Evolutionary conservation across 1,140 invertebrate species (phyloP), one percentile per base, ranked within the genome.

Genomic region (Macrobrachium rosenbergii): DNA sequence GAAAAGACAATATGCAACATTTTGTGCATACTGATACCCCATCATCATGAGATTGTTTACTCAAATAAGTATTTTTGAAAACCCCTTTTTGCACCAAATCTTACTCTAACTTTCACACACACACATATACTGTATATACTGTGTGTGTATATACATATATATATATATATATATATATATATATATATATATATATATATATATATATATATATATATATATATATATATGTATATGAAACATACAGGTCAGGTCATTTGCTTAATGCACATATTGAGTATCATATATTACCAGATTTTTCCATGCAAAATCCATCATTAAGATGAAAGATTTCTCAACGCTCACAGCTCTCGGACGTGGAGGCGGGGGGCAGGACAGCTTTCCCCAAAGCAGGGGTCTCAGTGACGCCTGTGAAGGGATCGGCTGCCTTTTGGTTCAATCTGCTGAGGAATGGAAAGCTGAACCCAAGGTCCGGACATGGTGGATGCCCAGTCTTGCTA

Each of bases 401-500:
- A 43, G 91, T 99, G 37, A 96, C 95, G 94, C 98, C 98, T 0
- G 95, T 94, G 91, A 98, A 98, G 92, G 96, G 97, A 16, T 94
- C 96, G 58, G 98, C 98, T 59, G 97, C 96, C 12, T 98, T 98
- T 92, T 99, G 98, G 98, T 95, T 96, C 91, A 99, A 99, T 93
- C 93, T 99, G 81, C 95, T 97, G 92, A 94, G 95, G 17, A 97
- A 95, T 91, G 98, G 98, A 19, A 96, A 98, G 89, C 98, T 98
- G 45, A 97, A 99, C 93, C 94, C 95, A 84, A 93, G 94, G 90
- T 99, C 98, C 2, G 93, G 97, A 85, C 98, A 99, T 93, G 98
- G 98, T 12, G 98, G 98, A 28, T 99, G 98, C 93, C 98, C 98
- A 37, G 98, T 99, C 67, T 93, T 99, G 16, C 94, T 97, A 3